A percentile compares a stretch with the other conserved stretches of the same genome.
Conservation (phyloP, 1,140 invertebrate genomes). For the Sitodiplosis mosellana region DNA sequence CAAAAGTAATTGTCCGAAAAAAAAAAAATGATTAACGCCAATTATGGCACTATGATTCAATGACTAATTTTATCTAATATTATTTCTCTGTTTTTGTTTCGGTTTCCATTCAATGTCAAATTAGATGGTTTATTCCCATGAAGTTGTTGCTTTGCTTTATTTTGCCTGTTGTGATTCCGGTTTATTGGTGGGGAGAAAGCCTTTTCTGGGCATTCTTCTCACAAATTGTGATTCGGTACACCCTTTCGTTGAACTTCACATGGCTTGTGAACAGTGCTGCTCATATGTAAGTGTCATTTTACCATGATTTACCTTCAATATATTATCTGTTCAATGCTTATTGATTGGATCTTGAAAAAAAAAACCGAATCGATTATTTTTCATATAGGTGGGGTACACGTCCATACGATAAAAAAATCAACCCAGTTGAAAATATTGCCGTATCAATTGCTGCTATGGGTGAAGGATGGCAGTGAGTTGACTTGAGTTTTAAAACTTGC, state of each 20-base stretch:
- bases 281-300: conserved; percentile 23
- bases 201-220: conserved; percentile 37
- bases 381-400: neutral
- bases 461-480: conserved; percentile 27
- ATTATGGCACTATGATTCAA: too few species aligned
- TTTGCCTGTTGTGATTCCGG: conserved; percentile 55
- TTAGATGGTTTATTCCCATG: conserved; percentile 49
- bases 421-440: conserved; percentile 38
- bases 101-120: neutral
- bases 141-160: conserved; percentile 56
- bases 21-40: too few species aligned
- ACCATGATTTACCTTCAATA: conserved; percentile 5
- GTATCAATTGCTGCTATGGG: conserved; percentile 39
- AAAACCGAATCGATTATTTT: too few species aligned
- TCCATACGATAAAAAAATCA: conserved; percentile 22
- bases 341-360: too few species aligned
- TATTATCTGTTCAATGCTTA: too few species aligned
- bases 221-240: conserved; percentile 51
- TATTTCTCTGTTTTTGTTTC: too few species aligned
- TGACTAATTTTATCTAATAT: too few species aligned
- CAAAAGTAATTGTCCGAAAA: conserved; percentile 32
- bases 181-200: conserved; percentile 54
- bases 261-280: conserved; percentile 63
- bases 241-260: conserved; percentile 58
- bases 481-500: too few species aligned